Conservation (phyloP, 2,888 invertebrate species). For the Steinernema carpocapsae region DNA sequence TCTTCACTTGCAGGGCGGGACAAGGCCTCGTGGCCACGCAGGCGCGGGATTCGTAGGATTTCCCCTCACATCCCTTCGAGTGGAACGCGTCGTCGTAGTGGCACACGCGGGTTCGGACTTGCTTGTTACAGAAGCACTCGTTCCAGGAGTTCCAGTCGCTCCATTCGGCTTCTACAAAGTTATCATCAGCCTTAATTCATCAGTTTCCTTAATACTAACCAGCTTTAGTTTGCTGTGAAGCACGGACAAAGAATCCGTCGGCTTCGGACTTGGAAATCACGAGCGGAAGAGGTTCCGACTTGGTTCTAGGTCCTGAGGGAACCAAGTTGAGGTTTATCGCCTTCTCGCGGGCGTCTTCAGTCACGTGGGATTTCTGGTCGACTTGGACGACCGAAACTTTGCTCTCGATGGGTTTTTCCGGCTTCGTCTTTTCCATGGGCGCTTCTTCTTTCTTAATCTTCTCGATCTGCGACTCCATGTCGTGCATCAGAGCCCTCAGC, state of each 20-base stretch:
- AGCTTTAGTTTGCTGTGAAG: neutral
- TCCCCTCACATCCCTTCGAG: slow-evolving; percentile 44
- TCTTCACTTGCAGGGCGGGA: slow-evolving; percentile 39
- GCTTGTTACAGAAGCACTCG: slow-evolving; percentile 53
- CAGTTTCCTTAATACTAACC: neutral
- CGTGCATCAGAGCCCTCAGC: slow-evolving; percentile 10
- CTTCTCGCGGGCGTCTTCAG: slow-evolving; percentile 32
- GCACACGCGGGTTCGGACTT: slow-evolving; percentile 48
- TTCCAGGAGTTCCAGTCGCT: slow-evolving; percentile 49
- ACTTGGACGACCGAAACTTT: slow-evolving; percentile 10
- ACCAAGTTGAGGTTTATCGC: slow-evolving; percentile 42
- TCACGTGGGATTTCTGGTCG: slow-evolving; percentile 16
- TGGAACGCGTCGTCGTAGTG: slow-evolving; percentile 43
- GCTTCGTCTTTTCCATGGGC: slow-evolving; percentile 13
- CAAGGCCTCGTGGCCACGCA: slow-evolving; percentile 41
- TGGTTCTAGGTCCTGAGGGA: slow-evolving; percentile 37
- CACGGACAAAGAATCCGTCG: slow-evolving; percentile 19
- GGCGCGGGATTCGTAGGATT: slow-evolving; percentile 42
- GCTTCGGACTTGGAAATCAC: slow-evolving; percentile 15
- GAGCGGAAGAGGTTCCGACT: neutral
- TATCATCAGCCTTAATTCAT: neutral
- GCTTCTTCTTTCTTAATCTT: slow-evolving; percentile 15
- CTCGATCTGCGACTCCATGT: slow-evolving; percentile 32
- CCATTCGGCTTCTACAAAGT: slow-evolving; percentile 43
- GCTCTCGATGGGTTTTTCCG: slow-evolving; percentile 22